Conservation (phyloP, 2,888 invertebrate species). For the Chymomyza amoena region DNA sequence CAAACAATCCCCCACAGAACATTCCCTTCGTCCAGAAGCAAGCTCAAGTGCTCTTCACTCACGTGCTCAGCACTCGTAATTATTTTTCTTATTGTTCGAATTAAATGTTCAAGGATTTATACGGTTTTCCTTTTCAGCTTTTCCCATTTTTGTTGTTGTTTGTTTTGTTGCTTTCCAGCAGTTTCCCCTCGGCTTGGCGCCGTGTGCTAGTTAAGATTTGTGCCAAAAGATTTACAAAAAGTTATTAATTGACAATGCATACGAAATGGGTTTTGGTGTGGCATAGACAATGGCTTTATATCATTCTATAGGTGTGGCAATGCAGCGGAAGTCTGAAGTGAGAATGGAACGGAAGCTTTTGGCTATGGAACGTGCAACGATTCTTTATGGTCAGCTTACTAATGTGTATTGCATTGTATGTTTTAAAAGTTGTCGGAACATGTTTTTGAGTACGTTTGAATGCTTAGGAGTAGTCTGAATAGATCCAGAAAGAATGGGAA, state of each 20-base stretch:
- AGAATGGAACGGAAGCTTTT: not conserved
- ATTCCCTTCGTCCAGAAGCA: not conserved
- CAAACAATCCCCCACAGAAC: not conserved
- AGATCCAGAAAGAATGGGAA: not conserved
- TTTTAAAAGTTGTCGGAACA: not conserved
- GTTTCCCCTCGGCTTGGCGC: not conserved
- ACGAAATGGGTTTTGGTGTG: conserved; percentile 12
- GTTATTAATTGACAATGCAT: conserved; percentile 61
- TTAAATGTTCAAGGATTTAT: conserved; percentile 72
- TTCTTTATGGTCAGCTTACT: not conserved
- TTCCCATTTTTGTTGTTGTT: not conserved
- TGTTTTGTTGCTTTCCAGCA: not conserved
- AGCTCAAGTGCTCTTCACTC: conserved; percentile 61
- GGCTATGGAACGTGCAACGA: not conserved
- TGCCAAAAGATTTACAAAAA: conserved; percentile 44
- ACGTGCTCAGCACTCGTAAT: conserved; percentile 74
- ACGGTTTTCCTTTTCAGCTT: conserved; percentile 40
- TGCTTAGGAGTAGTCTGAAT: not conserved
- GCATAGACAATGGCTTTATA: conserved; percentile 1
- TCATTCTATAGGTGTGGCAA: conserved; percentile 23
- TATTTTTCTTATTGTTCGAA: conserved; percentile 74
- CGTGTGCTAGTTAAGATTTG: conserved; percentile 47
- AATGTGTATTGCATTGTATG: not conserved
- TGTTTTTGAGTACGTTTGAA: not conserved
- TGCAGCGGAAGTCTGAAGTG: not conserved